Conservation (phyloP, 2,888 invertebrate species). For the Drosophila suboccidentalis region DNA sequence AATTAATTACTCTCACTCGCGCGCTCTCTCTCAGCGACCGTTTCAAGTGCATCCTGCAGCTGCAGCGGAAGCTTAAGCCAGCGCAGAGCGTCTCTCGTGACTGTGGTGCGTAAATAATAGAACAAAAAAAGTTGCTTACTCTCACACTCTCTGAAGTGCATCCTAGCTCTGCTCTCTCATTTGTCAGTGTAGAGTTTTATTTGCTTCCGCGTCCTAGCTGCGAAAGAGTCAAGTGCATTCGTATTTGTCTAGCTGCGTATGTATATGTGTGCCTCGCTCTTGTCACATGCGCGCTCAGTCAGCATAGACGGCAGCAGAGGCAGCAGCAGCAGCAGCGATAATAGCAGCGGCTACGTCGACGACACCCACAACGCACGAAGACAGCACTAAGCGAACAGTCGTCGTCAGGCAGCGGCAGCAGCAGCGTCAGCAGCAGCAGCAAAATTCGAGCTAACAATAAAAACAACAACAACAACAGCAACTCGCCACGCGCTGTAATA, state of each 20-base stretch:
- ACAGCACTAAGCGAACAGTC: slow-evolving; percentile 65
- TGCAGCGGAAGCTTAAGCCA: slow-evolving; percentile 28
- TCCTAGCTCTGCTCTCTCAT: slow-evolving; percentile 46
- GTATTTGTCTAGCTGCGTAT: slow-evolving; percentile 26
- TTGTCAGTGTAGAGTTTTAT: slow-evolving; percentile 51
- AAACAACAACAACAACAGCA: slow-evolving; percentile 20
- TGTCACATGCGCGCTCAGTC: slow-evolving; percentile 68
- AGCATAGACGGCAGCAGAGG: slow-evolving; percentile 48
- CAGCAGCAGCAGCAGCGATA: slow-evolving; percentile 39
- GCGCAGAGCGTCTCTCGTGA: too few relatives aligned
- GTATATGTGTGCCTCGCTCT: slow-evolving; percentile 45
- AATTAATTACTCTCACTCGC: slow-evolving; percentile 3
- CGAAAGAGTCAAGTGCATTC: slow-evolving; percentile 59
- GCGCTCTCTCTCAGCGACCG: slow-evolving; percentile 25
- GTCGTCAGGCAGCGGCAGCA: slow-evolving; percentile 78
- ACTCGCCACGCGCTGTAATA: slow-evolving; percentile 22
- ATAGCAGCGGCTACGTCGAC: slow-evolving; percentile 48
- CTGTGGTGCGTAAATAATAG: background rate
- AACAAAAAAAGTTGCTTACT: slow-evolving; percentile 13
- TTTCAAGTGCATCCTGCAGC: slow-evolving; percentile 52
- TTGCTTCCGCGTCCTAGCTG: slow-evolving; percentile 63
- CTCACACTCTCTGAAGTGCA: slow-evolving; percentile 50
- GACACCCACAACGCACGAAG: slow-evolving; percentile 67
- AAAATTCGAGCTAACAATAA: slow-evolving; percentile 25
- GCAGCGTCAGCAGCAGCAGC: slow-evolving; percentile 70